Percentiles rank a stretch among this genome's conserved stretches.
phyloP scores from a whole-genome alignment of 2,888 invertebrate species.

The Lepidochrysops patricia region DNA sequence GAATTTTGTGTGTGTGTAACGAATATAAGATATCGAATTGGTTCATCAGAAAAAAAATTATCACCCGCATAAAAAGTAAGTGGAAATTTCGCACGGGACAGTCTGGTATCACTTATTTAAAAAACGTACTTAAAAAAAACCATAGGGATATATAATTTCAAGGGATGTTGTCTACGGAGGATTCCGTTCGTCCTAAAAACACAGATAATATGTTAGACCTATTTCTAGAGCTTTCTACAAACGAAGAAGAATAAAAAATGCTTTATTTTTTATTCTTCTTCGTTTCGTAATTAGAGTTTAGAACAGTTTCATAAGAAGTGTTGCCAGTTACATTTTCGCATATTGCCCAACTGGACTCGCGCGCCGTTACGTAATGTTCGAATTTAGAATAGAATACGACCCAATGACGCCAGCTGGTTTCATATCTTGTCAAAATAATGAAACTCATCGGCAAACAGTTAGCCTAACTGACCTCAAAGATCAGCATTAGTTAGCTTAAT shows the following conservation, averaged over 20 bases:
- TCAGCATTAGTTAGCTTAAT: neutral
- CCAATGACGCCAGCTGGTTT: conserved; percentile 30
- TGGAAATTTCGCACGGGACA: neutral
- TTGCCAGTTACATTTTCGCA: conserved; percentile 32
- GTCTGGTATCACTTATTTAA: neutral
- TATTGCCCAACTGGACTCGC: conserved; percentile 38
- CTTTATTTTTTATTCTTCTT: neutral
- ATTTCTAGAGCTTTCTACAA: neutral
- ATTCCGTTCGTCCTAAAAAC: too few species aligned
- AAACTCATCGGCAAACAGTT: conserved; percentile 27
- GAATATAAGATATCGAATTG: neutral
- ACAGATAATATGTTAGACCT: too few species aligned
- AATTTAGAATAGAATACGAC: conserved; percentile 48
- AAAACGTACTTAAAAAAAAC: too few species aligned
- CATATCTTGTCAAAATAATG: conserved; percentile 33
- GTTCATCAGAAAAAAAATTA: neutral
- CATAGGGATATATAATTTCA: too few species aligned
- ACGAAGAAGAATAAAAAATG: neutral
- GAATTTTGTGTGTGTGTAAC: too few species aligned
- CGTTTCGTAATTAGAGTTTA: neutral
- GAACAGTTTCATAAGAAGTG: neutral
- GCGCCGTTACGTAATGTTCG: conserved; percentile 39
- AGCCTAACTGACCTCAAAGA: conserved; percentile 3
- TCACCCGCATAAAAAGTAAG: neutral
- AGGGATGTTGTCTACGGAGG: too few species aligned